Conservation (phyloP, 2,888 invertebrate species). For the Crematogaster levior region DNA sequence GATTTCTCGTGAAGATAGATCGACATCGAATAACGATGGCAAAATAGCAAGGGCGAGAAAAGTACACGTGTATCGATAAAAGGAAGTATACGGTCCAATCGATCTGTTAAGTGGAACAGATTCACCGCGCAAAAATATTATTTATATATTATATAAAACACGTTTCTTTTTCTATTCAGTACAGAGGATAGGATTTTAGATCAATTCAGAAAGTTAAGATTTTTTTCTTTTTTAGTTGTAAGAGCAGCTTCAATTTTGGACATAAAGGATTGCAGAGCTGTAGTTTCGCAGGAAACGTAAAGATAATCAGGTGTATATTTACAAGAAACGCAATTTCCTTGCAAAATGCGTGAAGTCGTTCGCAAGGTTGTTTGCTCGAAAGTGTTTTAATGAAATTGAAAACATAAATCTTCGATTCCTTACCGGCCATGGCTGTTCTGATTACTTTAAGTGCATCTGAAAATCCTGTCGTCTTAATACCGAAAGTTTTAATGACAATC, state of each 20-base stretch:
- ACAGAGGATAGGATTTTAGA: background rate
- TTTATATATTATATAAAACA: background rate
- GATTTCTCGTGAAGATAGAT: background rate
- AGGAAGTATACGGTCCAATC: background rate
- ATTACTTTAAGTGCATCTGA: conserved; percentile 36
- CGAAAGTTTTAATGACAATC: conserved; percentile 47
- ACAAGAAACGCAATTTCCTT: background rate
- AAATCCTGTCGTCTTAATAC: conserved; percentile 25
- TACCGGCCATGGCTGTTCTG: background rate
- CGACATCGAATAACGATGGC: background rate
- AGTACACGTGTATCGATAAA: background rate
- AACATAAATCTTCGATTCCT: conserved; percentile 49
- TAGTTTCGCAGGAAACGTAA: background rate
- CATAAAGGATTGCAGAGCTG: background rate
- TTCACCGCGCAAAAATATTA: background rate
- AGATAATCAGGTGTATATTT: background rate
- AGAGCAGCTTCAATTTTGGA: background rate
- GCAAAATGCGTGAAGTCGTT: conserved; percentile 23
- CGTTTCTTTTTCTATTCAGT: background rate
- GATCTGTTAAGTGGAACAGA: background rate
- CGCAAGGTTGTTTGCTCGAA: conserved; percentile 14
- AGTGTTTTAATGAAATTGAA: conserved; percentile 44
- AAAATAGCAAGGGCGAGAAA: conserved; percentile 1
- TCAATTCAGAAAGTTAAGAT: background rate
- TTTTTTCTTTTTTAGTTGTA: background rate